Evolutionary conservation across 2,888 invertebrate species (phyloP), one percentile per base, ranked within the genome.

Genomic region (Marronus borbonicus): DNA sequence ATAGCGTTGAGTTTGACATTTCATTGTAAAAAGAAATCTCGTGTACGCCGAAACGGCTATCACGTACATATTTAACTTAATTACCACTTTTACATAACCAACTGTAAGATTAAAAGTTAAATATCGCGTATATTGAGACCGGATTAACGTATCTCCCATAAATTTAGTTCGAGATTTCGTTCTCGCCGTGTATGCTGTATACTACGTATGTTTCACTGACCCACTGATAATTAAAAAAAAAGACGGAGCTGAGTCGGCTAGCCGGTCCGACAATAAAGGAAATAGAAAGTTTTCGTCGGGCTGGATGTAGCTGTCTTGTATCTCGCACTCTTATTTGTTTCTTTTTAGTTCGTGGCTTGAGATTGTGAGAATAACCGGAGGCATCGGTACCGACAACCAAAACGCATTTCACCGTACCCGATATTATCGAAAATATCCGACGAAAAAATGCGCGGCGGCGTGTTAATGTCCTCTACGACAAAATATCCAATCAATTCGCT

Each of bases 281-380:
- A 77, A 50, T 77, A 77, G 77, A 77, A 77, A 77, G 77, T 77
- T 77, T 72, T 17, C 49, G 17, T 55, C 49, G 60, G 55, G 24
- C 60, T 60, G 72, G 28, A 70, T 55, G 70, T 55, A 31, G 17
- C 60, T 74, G 20, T 58, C 55, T 58, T 58, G 55, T 17, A 44
- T 44, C 70, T 28, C n/a, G 31, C 24, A 28, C 72, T 39, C 44
- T 74, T 60, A 20, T 60, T 44, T 60, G 44, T 20, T 60, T 20
- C n/a, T 60, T 60, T 55, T 72, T 72, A 1, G 44, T 60, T 58
- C 44, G 14, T 24, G 39, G 20, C n/a, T 28, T 24, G 24, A 28
- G 10, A 64, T 77, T 69, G 64, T 62, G 70, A 70, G 70, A 52
- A 69, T 62, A 36, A 17, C 62, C 69, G 49, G 49, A 39, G 77